These are phyloP conservation scores for Drosophila kikkawai DNA, from an alignment of 1,140 invertebrate species.

Conservation along the genomic window DNA sequence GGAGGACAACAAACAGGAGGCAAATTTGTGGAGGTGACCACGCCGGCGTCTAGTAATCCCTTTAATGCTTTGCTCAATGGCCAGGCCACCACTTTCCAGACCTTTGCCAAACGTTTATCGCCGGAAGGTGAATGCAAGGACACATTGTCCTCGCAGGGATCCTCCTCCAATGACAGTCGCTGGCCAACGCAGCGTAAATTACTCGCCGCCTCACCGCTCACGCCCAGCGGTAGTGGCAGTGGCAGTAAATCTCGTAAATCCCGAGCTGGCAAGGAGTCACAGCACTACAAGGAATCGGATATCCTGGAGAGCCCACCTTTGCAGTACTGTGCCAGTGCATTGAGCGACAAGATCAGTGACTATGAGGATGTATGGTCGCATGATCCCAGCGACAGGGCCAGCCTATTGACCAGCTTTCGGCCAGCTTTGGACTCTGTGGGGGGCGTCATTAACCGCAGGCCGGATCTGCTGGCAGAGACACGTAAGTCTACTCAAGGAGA, in stretches of 20 bases:
- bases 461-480: conserved; percentile 89
- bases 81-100: conserved; percentile 78
- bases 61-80: conserved; percentile 75
- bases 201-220: conserved; percentile 59
- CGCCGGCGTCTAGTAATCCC: conserved; percentile 72
- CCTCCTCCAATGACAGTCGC: conserved; percentile 85
- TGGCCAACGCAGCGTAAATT: conserved; percentile 75
- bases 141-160: conserved; percentile 85
- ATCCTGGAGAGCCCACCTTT: conserved; percentile 92
- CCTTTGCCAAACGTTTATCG: conserved; percentile 85
- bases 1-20: too few relatives aligned
- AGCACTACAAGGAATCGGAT: conserved; percentile 92
- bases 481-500: conserved; percentile 85
- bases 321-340: conserved; percentile 92
- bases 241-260: conserved; percentile 70
- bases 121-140: conserved; percentile 86
- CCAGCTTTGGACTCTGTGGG: conserved; percentile 75
- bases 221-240: conserved; percentile 13
- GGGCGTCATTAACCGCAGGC: conserved; percentile 87
- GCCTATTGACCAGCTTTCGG: conserved; percentile 86
- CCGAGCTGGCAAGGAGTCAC: conserved; percentile 86
- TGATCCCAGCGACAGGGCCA: conserved; percentile 86
- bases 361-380: conserved; percentile 97
- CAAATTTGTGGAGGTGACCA: conserved; percentile 79
- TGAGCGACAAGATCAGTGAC: conserved; percentile 96